Percentiles rank a stretch among this genome's conserved stretches.
Conservation (phyloP, 2,888 invertebrate genomes). For the Macrophya annulata region DNA sequence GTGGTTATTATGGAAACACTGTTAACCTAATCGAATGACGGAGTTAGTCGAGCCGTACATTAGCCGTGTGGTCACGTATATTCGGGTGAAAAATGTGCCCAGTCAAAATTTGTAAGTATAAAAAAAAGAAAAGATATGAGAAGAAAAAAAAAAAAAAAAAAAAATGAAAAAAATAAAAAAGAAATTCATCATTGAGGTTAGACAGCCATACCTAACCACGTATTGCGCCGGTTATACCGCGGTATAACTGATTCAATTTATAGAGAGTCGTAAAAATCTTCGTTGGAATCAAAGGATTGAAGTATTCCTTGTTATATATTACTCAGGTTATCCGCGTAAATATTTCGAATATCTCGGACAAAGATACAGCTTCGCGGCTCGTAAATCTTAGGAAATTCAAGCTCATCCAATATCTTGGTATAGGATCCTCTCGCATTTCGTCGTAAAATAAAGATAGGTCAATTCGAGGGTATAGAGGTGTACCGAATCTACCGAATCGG, state of each 20-base stretch:
- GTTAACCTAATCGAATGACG: slow-evolving; percentile 13
- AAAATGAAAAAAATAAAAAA: neutral
- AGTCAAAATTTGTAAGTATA: neutral
- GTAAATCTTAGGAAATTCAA: slow-evolving; percentile 45
- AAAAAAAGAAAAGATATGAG: neutral
- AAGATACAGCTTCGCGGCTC: slow-evolving; percentile 21
- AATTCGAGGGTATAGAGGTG: neutral
- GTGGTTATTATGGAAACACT: neutral
- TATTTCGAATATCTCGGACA: slow-evolving; percentile 33
- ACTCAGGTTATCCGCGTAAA: slow-evolving; percentile 8
- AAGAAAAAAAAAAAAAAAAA: neutral
- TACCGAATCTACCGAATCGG: neutral
- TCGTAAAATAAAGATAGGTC: slow-evolving; percentile 37
- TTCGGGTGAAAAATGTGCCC: slow-evolving; percentile 11
- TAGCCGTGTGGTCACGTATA: neutral
- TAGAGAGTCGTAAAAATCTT: slow-evolving; percentile 4
- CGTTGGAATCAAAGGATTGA: neutral
- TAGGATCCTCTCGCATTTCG: slow-evolving; percentile 27
- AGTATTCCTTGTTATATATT: neutral
- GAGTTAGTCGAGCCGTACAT: slow-evolving; percentile 11
- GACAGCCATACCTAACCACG: neutral
- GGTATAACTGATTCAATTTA: slow-evolving; percentile 23
- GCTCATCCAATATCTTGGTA: slow-evolving; percentile 45
- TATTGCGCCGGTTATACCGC: neutral
- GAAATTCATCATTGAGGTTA: neutral